A percentile compares a stretch with the other conserved stretches of the same genome.
phyloP scores from a whole-genome alignment of 2,113 vertebrate species.

The Amphiprion percula region DNA sequence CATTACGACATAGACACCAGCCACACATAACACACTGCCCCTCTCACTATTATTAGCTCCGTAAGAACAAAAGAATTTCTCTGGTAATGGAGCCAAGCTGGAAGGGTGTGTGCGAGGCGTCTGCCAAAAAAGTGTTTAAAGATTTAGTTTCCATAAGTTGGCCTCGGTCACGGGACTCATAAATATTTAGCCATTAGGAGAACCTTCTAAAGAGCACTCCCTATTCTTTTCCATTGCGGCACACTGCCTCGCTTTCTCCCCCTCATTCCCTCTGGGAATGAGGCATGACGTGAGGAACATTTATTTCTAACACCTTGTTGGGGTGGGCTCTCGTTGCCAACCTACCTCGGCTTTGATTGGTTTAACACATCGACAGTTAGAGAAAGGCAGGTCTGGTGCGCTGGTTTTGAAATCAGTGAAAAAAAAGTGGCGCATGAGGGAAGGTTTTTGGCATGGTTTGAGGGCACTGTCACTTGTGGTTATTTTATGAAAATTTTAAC shows the following conservation, averaged over 20 bases:
- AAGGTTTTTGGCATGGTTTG: constrained; percentile 40
- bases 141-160: constrained; percentile 89
- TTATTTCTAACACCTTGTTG: constrained; percentile 72
- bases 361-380: constrained; percentile 62
- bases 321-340: constrained; percentile 40
- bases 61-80: constrained; percentile 95
- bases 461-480: constrained; percentile 20
- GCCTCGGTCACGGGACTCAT: constrained; percentile 79
- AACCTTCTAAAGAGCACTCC: constrained; percentile 69
- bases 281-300: constrained; percentile 62
- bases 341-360: constrained; percentile 50
- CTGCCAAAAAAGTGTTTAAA: constrained; percentile 88
- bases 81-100: constrained; percentile 89
- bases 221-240: constrained; percentile 66
- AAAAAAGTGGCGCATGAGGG: constrained; percentile 26
- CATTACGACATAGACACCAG: constrained; percentile 61
- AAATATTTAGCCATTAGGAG: constrained; percentile 82
- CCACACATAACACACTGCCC: constrained; percentile 62
- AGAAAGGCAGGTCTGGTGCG: constrained; percentile 39
- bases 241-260: constrained; percentile 8
- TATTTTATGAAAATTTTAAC: constrained; percentile 31
- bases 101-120: constrained; percentile 80
- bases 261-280: constrained; percentile 63
- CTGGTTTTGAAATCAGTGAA: constrained; percentile 65
- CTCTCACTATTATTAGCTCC: constrained; percentile 92